Percentiles rank a stretch among this genome's conserved stretches.
Conservation (phyloP, 2,797 vertebrate species). For the Cichlasoma orientale region DNA sequence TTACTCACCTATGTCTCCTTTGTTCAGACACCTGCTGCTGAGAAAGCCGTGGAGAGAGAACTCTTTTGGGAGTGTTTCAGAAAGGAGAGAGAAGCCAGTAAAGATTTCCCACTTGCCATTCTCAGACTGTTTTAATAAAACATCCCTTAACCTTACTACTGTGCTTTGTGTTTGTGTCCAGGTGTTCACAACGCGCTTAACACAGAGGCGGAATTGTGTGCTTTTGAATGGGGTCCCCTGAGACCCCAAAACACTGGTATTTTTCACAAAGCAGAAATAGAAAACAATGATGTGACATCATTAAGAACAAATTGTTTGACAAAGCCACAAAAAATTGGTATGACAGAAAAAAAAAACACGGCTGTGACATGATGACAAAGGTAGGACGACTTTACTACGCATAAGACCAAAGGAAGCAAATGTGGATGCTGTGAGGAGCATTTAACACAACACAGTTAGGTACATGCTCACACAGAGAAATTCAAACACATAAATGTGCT, state of each 20-base stretch:
- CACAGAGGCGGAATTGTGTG: not conserved
- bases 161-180: no score
- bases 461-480: not conserved
- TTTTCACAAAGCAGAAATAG: not conserved
- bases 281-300: not conserved
- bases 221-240: not conserved
- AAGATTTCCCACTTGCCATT: no score
- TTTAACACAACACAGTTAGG: not conserved
- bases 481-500: not conserved
- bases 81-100: no score
- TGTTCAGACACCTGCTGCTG: no score
- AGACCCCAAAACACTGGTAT: not conserved
- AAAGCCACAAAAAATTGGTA: not conserved
- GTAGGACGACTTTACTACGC: not conserved
- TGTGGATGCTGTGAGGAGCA: not conserved
- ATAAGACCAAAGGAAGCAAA: not conserved
- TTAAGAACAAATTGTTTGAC: not conserved
- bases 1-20: no score
- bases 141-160: no score
- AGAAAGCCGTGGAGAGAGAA: no score
- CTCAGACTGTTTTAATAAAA: no score
- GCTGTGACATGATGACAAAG: no score
- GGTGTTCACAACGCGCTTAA: no score
- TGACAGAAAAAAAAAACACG: not conserved
- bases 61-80: no score